A percentile compares a stretch with the other conserved stretches of the same genome.
Evolutionary conservation across 2,888 invertebrate genomes (phyloP).

Genomic region (Eueremaeus valkanovi): DNA sequence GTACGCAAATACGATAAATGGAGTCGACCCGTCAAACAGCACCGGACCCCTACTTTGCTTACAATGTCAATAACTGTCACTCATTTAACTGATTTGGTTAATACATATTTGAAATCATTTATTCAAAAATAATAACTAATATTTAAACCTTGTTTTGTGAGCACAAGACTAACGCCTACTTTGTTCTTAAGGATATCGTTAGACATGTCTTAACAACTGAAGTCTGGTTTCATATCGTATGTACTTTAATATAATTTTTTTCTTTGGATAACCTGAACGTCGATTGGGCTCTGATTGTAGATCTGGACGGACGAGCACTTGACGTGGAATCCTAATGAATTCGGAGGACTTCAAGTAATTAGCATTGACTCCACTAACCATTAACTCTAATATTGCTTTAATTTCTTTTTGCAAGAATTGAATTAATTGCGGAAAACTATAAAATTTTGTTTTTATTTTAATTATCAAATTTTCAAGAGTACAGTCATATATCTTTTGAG

Average conservation of each 20-base stretch:
- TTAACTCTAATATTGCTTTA: background rate
- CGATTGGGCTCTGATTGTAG: background rate
- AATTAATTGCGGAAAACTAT: background rate
- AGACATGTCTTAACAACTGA: slow-evolving; percentile 13
- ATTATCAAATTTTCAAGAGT: background rate
- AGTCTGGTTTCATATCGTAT: slow-evolving; percentile 31
- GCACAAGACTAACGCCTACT: background rate
- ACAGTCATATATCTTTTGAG: background rate
- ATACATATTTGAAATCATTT: background rate
- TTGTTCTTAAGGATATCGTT: slow-evolving; percentile 7
- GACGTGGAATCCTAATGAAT: slow-evolving; percentile 34
- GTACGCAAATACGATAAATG: slow-evolving; percentile 30
- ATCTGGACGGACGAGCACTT: slow-evolving; percentile 29
- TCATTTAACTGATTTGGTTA: slow-evolving; percentile 33
- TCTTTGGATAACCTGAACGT: background rate
- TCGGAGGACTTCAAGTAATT: slow-evolving; percentile 3
- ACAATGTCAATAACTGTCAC: slow-evolving; percentile 31
- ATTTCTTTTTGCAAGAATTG: background rate
- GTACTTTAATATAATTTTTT: background rate
- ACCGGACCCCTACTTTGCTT: slow-evolving; percentile 30
- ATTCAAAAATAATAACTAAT: background rate
- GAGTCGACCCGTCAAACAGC: slow-evolving; percentile 38
- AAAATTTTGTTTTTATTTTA: background rate
- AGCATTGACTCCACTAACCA: background rate
- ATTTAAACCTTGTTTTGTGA: background rate